Base-by-base conservation (phyloP, 2,888 invertebrate species). In the Pyrrhosoma nymphula region DNA sequence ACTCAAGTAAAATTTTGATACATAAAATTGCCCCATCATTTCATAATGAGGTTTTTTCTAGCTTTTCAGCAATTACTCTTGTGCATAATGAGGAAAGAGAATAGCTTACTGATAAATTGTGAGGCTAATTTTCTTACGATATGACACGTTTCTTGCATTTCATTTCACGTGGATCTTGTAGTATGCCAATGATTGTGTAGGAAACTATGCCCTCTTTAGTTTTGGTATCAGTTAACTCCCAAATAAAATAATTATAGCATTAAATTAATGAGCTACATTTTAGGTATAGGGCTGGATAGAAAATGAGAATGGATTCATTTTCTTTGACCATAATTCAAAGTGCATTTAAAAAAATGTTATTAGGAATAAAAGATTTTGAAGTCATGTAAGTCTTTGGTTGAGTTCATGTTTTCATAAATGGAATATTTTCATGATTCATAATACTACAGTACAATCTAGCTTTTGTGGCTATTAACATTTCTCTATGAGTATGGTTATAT, bases 1-100 rank as follows among this genome's bases (percentile, higher is more conserved):
- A 90, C 63, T 90, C 90, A 75, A 95, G 82, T 95, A 95, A 95
- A 95, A 95, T 60, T 95, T 95, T 95, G 95, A 95, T 95, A 95
- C 93, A 82, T 91, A 95, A 90, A 90, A 90, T 95, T 56, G 82
- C 95, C 88, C 88, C 88, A 88, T 95, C 88, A 88, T 95, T 88
- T 95, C 95, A 26, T 88, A 75, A 93, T 55, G n/a, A 69, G 93
- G 8, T 93, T 47, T 63, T 56, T 55, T 91, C 63, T 93, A 69
- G 63, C 75, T 75, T 75, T 93, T 93, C 93, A 93, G 93, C 47
- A 26, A 82, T 35, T 16, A 10, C 69, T 69, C 20, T 69, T 69
- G 26, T 69, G 26, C 69, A 23, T 69, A 69, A 8, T 69, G 47
- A n/a, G 8, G 69, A 69, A 69, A 47, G 47, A 69, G 69, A 8